These are phyloP conservation scores for Mionectes olivaceus DNA, from an alignment of 2,797 vertebrate genomes.

Conservation along the genomic window DNA sequence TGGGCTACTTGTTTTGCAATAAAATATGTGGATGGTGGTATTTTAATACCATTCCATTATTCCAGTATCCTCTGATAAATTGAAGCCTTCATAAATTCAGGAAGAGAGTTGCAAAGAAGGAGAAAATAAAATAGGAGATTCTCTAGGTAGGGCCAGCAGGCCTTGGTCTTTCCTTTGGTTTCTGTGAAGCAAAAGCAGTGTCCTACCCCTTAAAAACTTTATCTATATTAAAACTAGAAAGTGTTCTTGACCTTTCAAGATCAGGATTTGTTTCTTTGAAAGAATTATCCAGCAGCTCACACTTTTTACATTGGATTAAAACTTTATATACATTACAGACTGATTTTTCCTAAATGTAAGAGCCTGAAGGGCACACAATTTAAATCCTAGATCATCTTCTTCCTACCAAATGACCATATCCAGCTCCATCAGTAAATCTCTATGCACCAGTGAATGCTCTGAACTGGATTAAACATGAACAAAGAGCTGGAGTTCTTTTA, in stretches of 20 bases:
- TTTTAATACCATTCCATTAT: neutral
- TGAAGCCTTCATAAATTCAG: neutral
- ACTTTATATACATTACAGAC: neutral
- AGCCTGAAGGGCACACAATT: neutral
- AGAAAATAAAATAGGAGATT: neutral
- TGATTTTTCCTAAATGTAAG: neutral
- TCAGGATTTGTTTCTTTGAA: neutral
- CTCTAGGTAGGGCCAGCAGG: neutral
- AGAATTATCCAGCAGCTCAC: neutral
- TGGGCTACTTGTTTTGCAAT: neutral
- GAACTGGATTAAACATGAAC: conserved; percentile 32
- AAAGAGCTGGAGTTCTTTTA: conserved; percentile 52
- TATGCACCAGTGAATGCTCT: conserved; percentile 18
- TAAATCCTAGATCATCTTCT: neutral
- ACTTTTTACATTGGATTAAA: neutral
- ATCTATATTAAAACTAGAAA: neutral
- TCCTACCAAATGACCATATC: neutral
- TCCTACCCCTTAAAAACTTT: neutral
- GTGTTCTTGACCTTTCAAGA: neutral
- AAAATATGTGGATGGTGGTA: neutral
- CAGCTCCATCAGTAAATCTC: conserved; percentile 2
- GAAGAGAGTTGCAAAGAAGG: neutral
- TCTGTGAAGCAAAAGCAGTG: accelerated
- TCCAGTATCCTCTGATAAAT: neutral
- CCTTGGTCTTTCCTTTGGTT: neutral